Base-by-base conservation (phyloP, 2,888 invertebrate species). In the Drosophila rubida region DNA sequence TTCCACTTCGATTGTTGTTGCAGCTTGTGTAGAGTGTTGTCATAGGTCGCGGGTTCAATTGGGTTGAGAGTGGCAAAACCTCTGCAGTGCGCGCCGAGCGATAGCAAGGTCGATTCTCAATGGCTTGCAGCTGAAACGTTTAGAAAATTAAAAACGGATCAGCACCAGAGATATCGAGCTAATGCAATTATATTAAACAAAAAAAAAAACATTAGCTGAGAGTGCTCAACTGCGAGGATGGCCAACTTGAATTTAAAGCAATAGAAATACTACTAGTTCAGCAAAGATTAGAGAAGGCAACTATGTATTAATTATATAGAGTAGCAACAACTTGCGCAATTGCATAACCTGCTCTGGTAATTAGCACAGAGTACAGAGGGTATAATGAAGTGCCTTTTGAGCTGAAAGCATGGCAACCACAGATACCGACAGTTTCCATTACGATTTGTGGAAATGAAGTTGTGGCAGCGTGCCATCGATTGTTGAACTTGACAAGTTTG, bases 401-500 rank as follows among this genome's bases (percentile, higher is more conserved):
- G 39, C 30, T 14, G 9, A 46, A 13, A 46, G 14, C 32, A n/a
- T 22, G 45, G 35, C 41, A 27, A 39, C 54, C 53, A 13, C 41
- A 49, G 1, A n/a, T 16, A 14, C 9, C 30, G 11, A 41, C 41
- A 73, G 53, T 19, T 57, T 73, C 37, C 48, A 60, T 60, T 57
- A 27, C 42, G 27, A 51, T 50, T 30, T 65, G 53, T 54, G 32
- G 23, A 50, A 39, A 62, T 53, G 8, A 44, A 59, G 41, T 58
- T 50, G 39, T 62, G 50, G 59, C 25, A 48, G 46, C 39, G 45
- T 49, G 58, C 4, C 30, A 69, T 77, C 66, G 77, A 76, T 67
- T 63, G 66, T 67, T 71, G 63, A 76, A 61, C 66, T 63, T 66
- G 77, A 73, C 65, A 69, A 58, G 50, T 68, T 75, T 64, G 68